Base-by-base conservation (phyloP, 2,888 invertebrate genomes). In the Mechanitis messenoides region DNA sequence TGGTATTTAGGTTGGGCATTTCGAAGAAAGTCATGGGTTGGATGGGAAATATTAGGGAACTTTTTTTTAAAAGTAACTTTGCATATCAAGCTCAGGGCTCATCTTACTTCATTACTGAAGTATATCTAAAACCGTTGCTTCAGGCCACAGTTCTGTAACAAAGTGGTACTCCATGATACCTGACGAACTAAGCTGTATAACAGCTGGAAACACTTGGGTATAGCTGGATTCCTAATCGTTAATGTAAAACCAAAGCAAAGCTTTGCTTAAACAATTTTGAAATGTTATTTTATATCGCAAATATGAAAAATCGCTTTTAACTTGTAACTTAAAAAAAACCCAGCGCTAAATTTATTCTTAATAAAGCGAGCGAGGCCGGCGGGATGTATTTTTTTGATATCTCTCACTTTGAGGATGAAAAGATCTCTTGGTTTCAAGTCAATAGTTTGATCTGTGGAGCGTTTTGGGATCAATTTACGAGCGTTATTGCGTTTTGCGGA, bases 261-360 rank as follows among this genome's bases (percentile, higher is more conserved):
- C 11, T 46, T 46, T n/a, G 20, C 31, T 33, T 12, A 7, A 46
- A 4, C 3, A 35, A 35, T 33, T 20, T 7, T 35, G 11, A 2
- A 31, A 1, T 12, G 45, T 11, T 31, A 5, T 45, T 5, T n/a
- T 9, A 58, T 31, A 57, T 20, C 7, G 0, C 6, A 47, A 33
- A 56, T 45, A 2, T n/a, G 1, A 46, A 47, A 55, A 58, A 55
- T 55, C 68, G 68, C 72, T 61, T 0, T 4, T 2, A 60, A 56
- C 72, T 69, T 9, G 2, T 69, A 11, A 53, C 75, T 76, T 64
- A 63, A 74, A 72, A 72, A 57, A 35, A 7, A 68, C 77, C 72
- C 78, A 78, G 78, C 82, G 84, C 85, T 83, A 88, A 89, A 89
- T 89, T 87, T 89, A 89, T 89, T 88, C 89, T 87, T 89, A 89